phyloP scores from a whole-genome alignment of 2,888 invertebrate species.

The Drosophila pegasa region DNA sequence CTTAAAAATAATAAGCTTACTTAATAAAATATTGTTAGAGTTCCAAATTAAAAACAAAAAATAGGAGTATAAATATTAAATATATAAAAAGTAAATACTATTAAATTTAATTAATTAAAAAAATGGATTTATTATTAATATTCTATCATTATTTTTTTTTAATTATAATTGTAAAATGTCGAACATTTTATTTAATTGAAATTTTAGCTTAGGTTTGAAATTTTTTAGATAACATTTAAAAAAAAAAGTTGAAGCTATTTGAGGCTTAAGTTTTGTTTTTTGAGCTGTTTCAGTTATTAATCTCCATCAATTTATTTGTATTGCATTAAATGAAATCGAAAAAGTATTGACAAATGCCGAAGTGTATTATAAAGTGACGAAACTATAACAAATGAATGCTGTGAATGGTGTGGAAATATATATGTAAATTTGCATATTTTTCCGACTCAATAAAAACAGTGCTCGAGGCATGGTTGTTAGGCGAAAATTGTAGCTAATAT shows the following conservation, averaged over 20 bases:
- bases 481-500: constrained; percentile 17
- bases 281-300: neutral
- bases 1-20: neutral
- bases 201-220: neutral
- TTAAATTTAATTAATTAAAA: neutral
- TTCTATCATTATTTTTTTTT: too few relatives aligned
- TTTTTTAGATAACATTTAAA: neutral
- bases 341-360: neutral
- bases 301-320: neutral
- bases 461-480: neutral
- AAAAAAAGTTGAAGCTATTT: neutral
- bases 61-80: too few relatives aligned
- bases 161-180: neutral
- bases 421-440: constrained; percentile 11
- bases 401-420: neutral
- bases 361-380: constrained; percentile 4
- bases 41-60: neutral
- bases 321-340: neutral
- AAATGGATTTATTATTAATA: neutral
- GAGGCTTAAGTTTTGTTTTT: constrained; percentile 12
- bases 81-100: neutral
- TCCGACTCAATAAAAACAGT: neutral
- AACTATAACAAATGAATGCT: neutral
- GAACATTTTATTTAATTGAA: neutral
- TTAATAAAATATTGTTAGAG: neutral